Conservation (phyloP, 2,888 invertebrate genomes). For the Halictus quadricinctus region DNA sequence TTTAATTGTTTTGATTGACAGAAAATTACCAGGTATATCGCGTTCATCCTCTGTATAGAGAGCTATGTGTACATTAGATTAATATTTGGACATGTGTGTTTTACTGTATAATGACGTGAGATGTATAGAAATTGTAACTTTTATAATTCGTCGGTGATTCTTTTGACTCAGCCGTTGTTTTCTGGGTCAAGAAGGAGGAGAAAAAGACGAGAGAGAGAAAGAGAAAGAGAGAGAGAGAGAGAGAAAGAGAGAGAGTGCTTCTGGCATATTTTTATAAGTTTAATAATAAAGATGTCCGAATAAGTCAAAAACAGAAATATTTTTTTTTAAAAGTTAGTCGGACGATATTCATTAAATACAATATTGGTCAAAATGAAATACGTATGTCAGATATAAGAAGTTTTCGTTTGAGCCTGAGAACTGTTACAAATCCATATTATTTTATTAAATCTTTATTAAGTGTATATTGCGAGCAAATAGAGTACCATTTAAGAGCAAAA, state of each 20-base stretch:
- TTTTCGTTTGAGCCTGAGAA: conserved; percentile 15
- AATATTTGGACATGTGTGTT: conserved; percentile 28
- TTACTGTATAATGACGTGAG: conserved; percentile 31
- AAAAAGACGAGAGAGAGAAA: conserved; percentile 15
- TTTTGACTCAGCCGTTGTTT: background rate
- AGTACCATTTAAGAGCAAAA: conserved; percentile 11
- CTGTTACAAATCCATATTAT: conserved; percentile 24
- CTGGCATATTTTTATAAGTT: conserved; percentile 54
- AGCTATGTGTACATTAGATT: conserved; percentile 30
- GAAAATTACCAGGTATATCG: conserved; percentile 10
- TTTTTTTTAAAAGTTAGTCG: conserved; percentile 31
- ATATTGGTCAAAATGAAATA: conserved; percentile 17
- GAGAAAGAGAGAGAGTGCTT: conserved; percentile 29
- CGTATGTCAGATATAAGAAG: conserved; percentile 8
- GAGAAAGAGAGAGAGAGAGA: background rate
- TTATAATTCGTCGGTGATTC: conserved; percentile 39
- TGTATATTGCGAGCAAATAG: background rate
- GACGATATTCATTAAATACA: background rate
- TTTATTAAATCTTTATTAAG: background rate
- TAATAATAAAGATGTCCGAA: conserved; percentile 30
- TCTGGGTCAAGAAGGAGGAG: conserved; percentile 9
- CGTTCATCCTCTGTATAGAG: conserved; percentile 2
- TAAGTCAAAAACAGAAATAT: conserved; percentile 30
- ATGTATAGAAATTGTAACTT: conserved; percentile 50
- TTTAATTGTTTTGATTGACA: background rate